These are phyloP conservation scores for Halictus ligatus DNA, from an alignment of 2,888 invertebrate genomes.

Conservation along the genomic window DNA sequence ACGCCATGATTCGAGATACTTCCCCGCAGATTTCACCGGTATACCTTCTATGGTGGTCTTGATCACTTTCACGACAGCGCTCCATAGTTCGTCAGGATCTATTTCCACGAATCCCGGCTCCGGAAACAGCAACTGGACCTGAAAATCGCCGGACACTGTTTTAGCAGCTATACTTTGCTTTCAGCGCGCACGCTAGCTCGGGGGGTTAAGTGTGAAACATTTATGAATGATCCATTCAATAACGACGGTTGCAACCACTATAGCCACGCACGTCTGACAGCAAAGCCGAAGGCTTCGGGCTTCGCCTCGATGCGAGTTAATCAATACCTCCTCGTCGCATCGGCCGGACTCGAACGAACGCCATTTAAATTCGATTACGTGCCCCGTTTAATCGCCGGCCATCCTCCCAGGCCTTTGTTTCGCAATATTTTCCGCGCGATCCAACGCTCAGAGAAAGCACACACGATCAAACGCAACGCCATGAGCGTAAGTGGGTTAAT, in stretches of 20 bases:
- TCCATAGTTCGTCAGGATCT: slow-evolving; percentile 93
- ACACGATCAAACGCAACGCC: not conserved
- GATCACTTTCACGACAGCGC: slow-evolving; percentile 88
- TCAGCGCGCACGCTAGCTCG: not conserved
- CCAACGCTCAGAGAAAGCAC: not conserved
- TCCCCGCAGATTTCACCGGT: not conserved
- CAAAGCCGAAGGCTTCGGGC: not conserved
- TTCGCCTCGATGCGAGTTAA: not conserved
- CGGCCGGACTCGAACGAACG: not conserved
- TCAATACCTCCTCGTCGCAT: not conserved
- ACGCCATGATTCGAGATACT: not conserved
- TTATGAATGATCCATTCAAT: not conserved
- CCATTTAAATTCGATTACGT: not conserved
- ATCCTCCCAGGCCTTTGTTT: not conserved
- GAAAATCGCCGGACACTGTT: slow-evolving; percentile 23
- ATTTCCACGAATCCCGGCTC: slow-evolving; percentile 94
- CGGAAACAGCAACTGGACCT: slow-evolving; percentile 93
- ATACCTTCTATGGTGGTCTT: slow-evolving; percentile 89
- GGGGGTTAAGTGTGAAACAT: not conserved
- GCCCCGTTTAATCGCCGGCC: not conserved
- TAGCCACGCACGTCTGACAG: not conserved
- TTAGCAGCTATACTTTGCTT: not conserved
- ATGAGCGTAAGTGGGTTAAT: slow-evolving; percentile 14
- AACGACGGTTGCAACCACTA: not conserved
- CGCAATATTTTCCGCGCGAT: not conserved